Conservation (phyloP, 2,888 invertebrate genomes). For the Apamea anceps region DNA sequence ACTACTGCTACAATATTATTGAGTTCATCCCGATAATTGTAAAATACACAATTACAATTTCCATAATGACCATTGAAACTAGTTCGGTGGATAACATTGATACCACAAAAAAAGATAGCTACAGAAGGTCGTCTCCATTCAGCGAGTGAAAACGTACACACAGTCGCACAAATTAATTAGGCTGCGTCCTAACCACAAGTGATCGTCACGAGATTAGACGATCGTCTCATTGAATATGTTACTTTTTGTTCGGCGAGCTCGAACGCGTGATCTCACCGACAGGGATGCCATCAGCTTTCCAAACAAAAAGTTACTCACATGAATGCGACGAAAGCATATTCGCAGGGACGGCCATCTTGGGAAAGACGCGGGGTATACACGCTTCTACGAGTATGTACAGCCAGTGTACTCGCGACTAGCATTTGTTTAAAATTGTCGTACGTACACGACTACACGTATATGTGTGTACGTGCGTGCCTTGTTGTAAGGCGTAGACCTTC, state of each 20-base stretch:
- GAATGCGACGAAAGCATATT: neutral
- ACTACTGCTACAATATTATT: neutral
- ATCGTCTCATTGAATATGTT: neutral
- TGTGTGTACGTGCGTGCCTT: neutral
- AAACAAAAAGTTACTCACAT: neutral
- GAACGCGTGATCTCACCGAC: neutral
- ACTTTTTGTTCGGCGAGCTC: neutral
- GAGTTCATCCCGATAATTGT: conserved; percentile 24
- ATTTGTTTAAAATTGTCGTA: neutral
- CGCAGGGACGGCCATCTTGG: neutral
- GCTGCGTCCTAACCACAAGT: neutral
- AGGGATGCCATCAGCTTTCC: neutral
- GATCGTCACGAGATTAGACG: neutral
- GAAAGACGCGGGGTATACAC: neutral
- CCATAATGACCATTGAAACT: conserved; percentile 28
- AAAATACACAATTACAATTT: conserved; percentile 40
- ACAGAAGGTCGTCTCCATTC: neutral
- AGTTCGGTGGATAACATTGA: conserved; percentile 3
- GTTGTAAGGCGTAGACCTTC: neutral
- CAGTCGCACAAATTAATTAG: neutral
- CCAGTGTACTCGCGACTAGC: neutral
- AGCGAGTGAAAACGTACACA: neutral
- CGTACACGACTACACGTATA: too few species aligned
- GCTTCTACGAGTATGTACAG: too few species aligned
- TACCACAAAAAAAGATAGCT: neutral